These are phyloP conservation scores for Smittia sp. DNA, from an alignment of 2,888 invertebrate genomes.

Conservation along the genomic window DNA sequence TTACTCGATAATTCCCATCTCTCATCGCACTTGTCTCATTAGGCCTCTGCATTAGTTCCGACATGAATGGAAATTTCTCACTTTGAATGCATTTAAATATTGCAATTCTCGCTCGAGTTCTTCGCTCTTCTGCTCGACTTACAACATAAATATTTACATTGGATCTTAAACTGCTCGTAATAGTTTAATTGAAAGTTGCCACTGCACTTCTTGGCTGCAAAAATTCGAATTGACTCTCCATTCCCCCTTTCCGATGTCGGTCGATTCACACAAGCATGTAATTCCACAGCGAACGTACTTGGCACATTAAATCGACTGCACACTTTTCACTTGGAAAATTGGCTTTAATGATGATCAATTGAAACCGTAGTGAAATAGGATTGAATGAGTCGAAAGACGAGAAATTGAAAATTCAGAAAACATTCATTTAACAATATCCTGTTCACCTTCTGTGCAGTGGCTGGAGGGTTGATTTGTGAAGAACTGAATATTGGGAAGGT, in stretches of 20 bases:
- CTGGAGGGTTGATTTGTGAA: not conserved
- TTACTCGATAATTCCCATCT: slow-evolving; percentile 33
- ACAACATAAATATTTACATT: slow-evolving; percentile 17
- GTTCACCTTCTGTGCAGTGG: not conserved
- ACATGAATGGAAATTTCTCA: not conserved
- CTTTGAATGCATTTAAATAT: slow-evolving; percentile 13
- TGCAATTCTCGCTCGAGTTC: not conserved
- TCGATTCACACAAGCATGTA: slow-evolving; percentile 7
- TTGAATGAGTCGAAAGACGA: not conserved
- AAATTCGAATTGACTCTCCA: not conserved
- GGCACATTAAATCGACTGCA: slow-evolving; percentile 9
- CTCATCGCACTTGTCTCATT: slow-evolving; percentile 41
- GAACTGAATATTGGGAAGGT: too few species aligned
- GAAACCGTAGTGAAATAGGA: not conserved
- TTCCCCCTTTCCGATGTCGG: not conserved
- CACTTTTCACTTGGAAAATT: not conserved
- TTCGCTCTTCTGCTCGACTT: not conserved
- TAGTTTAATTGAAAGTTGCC: slow-evolving; percentile 24
- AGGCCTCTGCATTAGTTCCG: not conserved
- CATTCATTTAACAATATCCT: slow-evolving; percentile 11
- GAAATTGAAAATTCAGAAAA: not conserved
- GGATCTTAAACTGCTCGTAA: not conserved
- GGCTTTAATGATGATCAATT: slow-evolving; percentile 16
- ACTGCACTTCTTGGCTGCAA: not conserved
- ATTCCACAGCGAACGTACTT: slow-evolving; percentile 18